These are phyloP conservation scores for Drosophila ezoana DNA, from an alignment of 2,888 invertebrate genomes.

Conservation along the genomic window DNA sequence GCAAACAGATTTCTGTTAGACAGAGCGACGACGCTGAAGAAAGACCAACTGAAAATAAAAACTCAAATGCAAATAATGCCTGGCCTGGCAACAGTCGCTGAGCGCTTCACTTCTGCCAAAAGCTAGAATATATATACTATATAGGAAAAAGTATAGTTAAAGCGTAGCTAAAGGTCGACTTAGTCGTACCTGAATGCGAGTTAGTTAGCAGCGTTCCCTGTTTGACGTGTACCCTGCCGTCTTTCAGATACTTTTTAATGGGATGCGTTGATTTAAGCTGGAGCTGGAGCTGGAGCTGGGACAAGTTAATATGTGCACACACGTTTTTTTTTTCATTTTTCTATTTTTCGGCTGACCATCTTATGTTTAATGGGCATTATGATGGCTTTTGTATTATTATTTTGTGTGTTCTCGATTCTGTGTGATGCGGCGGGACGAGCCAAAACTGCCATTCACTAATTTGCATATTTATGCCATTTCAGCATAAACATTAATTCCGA, in stretches of 20 bases:
- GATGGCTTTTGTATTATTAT: slow-evolving; percentile 53
- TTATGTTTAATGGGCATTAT: slow-evolving; percentile 65
- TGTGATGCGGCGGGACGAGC: slow-evolving; percentile 48
- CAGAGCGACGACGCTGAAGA: slow-evolving; percentile 70
- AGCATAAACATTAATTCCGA: slow-evolving; percentile 74
- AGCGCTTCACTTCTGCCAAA: background rate
- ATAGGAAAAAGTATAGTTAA: background rate
- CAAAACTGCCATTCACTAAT: slow-evolving; percentile 77
- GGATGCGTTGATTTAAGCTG: slow-evolving; percentile 54
- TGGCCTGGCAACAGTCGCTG: background rate
- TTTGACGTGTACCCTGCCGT: slow-evolving; percentile 19
- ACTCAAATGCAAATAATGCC: background rate
- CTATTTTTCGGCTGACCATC: slow-evolving; percentile 35
- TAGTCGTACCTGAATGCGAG: slow-evolving; percentile 7
- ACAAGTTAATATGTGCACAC: slow-evolving; percentile 52
- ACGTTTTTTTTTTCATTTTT: slow-evolving; percentile 2
- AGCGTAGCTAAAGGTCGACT: slow-evolving; percentile 28
- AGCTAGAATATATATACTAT: too few species aligned
- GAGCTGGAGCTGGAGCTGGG: slow-evolving; percentile 31
- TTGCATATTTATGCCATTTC: slow-evolving; percentile 77
- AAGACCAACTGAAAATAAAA: slow-evolving; percentile 6
- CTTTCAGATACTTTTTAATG: slow-evolving; percentile 44
- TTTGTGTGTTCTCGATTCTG: slow-evolving; percentile 58
- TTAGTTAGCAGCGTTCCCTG: slow-evolving; percentile 15
- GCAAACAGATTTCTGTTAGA: slow-evolving; percentile 72